phyloP scores from a whole-genome alignment of 2,888 invertebrate species.

The Gisinianus flammeolus region DNA sequence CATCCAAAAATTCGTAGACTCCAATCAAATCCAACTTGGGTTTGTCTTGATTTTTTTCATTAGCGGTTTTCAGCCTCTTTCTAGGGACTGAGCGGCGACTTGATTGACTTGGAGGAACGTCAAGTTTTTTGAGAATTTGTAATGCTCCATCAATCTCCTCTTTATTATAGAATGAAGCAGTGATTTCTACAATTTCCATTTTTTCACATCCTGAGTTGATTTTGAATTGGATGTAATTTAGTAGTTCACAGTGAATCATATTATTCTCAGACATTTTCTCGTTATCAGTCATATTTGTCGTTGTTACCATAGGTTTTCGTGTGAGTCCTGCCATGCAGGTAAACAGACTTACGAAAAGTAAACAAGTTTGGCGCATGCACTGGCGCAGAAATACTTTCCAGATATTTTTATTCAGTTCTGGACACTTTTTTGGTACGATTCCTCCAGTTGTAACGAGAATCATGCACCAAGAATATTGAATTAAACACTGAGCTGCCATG shows the following conservation, averaged over 20 bases:
- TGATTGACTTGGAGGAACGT: not conserved
- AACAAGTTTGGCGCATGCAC: too few species aligned
- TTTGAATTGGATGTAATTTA: not conserved
- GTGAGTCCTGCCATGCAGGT: too few species aligned
- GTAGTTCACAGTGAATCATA: not conserved
- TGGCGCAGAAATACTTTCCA: too few species aligned
- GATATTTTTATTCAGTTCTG: too few species aligned
- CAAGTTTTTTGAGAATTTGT: not conserved
- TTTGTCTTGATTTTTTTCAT: not conserved
- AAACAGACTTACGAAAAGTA: too few species aligned
- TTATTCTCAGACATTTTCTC: not conserved
- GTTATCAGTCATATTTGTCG: too few species aligned
- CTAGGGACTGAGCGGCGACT: not conserved
- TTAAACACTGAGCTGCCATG: too few species aligned
- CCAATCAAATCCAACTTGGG: not conserved
- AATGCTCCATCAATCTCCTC: not conserved
- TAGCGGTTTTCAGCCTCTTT: not conserved
- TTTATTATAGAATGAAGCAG: not conserved
- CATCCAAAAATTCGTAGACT: not conserved
- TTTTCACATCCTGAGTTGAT: not conserved
- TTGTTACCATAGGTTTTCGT: too few species aligned
- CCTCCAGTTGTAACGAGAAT: too few species aligned
- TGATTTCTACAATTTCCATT: not conserved
- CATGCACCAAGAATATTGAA: too few species aligned
- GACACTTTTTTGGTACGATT: too few species aligned